Conservation (phyloP, 2,113 vertebrate species). For the Leptobrachium ailaonicum region DNA sequence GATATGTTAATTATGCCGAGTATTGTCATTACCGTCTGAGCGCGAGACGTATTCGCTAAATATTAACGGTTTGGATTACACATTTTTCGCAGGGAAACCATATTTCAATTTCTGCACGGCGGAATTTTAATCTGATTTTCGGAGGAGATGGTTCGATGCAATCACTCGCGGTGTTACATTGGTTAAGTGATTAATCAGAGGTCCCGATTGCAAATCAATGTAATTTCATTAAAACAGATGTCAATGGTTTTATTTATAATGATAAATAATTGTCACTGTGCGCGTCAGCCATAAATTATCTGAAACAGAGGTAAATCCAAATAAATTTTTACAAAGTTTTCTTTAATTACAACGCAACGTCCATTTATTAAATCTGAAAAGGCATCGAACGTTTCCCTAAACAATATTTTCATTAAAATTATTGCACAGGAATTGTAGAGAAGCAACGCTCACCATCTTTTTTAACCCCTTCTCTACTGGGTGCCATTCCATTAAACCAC, state of each 20-base stretch:
- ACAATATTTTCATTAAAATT: too few relatives aligned
- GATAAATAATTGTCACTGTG: slow-evolving; percentile 25
- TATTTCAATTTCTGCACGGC: slow-evolving; percentile 34
- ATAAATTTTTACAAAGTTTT: too few relatives aligned
- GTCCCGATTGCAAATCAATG: slow-evolving; percentile 38
- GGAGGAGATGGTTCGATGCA: slow-evolving; percentile 11
- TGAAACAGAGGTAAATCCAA: too few relatives aligned
- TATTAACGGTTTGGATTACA: slow-evolving; percentile 12
- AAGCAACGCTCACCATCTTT: too few relatives aligned
- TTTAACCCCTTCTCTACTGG: too few relatives aligned
- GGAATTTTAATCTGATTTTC: slow-evolving; percentile 36
- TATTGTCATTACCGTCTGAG: slow-evolving; percentile 41
- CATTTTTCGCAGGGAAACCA: slow-evolving; percentile 17
- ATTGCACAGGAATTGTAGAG: too few relatives aligned
- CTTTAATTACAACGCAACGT: too few relatives aligned
- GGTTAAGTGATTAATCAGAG: slow-evolving; percentile 35
- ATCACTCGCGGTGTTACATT: neutral
- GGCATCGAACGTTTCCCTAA: too few relatives aligned
- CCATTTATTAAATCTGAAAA: too few relatives aligned
- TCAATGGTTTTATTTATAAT: slow-evolving; percentile 32
- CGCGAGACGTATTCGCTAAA: slow-evolving; percentile 29
- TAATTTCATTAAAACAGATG: slow-evolving; percentile 44
- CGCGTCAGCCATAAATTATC: too few relatives aligned
- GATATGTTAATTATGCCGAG: slow-evolving; percentile 36
- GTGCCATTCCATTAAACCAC: too few relatives aligned